Percentiles rank a stretch among this genome's conserved stretches.
Conservation (phyloP, 2,113 vertebrate genomes). For the Chitala chitala region DNA sequence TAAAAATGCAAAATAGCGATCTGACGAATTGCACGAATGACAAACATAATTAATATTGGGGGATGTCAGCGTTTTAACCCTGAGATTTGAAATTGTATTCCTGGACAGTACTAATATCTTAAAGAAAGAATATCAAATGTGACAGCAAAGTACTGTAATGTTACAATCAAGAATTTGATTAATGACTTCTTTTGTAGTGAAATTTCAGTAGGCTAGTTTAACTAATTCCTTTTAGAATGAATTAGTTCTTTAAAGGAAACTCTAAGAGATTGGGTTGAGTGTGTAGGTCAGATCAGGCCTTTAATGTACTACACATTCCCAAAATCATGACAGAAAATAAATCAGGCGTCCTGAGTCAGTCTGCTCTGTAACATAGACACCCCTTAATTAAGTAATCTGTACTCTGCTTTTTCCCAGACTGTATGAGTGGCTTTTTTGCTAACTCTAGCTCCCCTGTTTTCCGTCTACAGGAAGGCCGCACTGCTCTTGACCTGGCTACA, state of each 20-base stretch:
- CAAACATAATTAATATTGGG: too few species aligned
- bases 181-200: constrained; percentile 5
- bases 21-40: background rate
- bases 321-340: background rate
- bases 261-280: background rate
- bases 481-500: constrained; percentile 74
- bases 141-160: background rate
- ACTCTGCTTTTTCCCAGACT: background rate
- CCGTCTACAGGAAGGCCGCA: constrained; percentile 68
- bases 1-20: background rate
- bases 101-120: constrained; percentile 5
- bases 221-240: constrained; percentile 8
- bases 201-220: constrained; percentile 2
- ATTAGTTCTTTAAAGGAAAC: constrained; percentile 11
- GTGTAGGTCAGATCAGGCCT: constrained; percentile 1
- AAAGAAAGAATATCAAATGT: background rate
- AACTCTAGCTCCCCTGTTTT: background rate
- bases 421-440: background rate
- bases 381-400: constrained; percentile 12
- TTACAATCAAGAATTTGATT: background rate
- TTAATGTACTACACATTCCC: background rate
- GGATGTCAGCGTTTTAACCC: too few species aligned
- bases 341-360: background rate
- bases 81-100: too few species aligned
- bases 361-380: background rate